Base-by-base conservation (phyloP, 2,797 vertebrate species). In the Gymnodraco acuticeps region DNA sequence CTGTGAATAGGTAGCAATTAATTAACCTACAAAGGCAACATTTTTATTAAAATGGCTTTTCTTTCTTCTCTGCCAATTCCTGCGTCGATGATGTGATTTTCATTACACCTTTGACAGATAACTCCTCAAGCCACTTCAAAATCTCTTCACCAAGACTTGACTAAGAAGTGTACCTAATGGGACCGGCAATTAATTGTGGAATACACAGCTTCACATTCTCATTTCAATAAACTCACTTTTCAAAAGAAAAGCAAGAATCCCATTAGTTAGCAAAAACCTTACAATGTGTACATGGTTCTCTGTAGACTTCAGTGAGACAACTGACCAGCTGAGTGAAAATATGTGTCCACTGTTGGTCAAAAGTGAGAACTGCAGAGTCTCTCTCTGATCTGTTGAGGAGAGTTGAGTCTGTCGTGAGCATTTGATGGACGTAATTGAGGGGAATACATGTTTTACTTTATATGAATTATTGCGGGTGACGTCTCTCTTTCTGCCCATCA, bases 351-450 rank as follows among this genome's bases (percentile, higher is more conserved):
- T 51, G 61, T 73, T 64, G 58, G 70, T 79, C 56, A 56, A 46
- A 60, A 50, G 61, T 50, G 20, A 63, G 41, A 83, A 70, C 27
- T 20, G 2, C 7, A n/a, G 20, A 51, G 45, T 17, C 62, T 52
- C n/a, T 27, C 31, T 23, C 43, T 47, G 60, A 60, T 63, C 64
- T 71, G 41, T 38, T 46, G 23, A 72, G 12, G 27, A 41, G 20
- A 52, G 75, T 33, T 23, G 12, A 59, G 46, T 62, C 69, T 45
- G 65, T 78, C 70, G 64, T 42, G 47, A 54, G 52, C 41, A 62
- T 86, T 81, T 81, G 46, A 74, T 67, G 23, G 75, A 81, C 33
- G 51, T 80, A 69, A 84, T 64, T 69, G 55, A 78, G 42, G 45
- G 46, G 54, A 75, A 80, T 62, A 80, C 83, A 63, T 78, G 10